These are phyloP conservation scores for Gortyna flavago DNA, from an alignment of 2,888 invertebrate species.

Conservation along the genomic window DNA sequence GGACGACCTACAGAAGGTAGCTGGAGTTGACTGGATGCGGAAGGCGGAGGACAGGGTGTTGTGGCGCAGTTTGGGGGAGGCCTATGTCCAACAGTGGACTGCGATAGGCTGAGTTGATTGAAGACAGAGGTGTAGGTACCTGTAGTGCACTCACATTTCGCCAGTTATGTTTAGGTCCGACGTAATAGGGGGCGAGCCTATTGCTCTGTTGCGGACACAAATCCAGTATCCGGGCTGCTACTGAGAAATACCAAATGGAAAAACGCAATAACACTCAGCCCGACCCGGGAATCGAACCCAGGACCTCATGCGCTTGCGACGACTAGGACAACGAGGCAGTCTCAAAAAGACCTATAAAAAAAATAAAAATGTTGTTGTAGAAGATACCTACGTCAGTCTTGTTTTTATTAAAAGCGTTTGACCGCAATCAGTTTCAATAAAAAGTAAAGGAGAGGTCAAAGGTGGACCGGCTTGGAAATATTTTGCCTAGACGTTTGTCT, in stretches of 20 bases:
- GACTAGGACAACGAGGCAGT: neutral
- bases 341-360: slow-evolving; percentile 5
- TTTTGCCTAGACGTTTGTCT: slow-evolving; percentile 11
- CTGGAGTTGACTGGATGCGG: no score
- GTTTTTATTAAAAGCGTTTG: slow-evolving; percentile 13
- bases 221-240: neutral
- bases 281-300: neutral
- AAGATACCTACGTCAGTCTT: slow-evolving; percentile 28
- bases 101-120: no score
- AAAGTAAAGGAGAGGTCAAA: slow-evolving; percentile 24
- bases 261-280: neutral
- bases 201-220: neutral
- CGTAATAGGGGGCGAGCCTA: neutral
- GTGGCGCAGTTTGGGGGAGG: no score
- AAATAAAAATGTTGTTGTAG: neutral
- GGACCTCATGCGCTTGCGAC: no score
- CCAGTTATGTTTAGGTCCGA: neutral
- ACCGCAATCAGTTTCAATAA: slow-evolving; percentile 18
- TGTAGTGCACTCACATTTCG: neutral
- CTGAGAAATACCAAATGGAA: neutral
- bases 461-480: slow-evolving; percentile 30
- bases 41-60: no score
- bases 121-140: neutral
- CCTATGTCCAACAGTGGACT: no score
- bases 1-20: no score